Evolutionary conservation across 2,888 invertebrate genomes (phyloP).

Genomic region (Diarsia brunnea): DNA sequence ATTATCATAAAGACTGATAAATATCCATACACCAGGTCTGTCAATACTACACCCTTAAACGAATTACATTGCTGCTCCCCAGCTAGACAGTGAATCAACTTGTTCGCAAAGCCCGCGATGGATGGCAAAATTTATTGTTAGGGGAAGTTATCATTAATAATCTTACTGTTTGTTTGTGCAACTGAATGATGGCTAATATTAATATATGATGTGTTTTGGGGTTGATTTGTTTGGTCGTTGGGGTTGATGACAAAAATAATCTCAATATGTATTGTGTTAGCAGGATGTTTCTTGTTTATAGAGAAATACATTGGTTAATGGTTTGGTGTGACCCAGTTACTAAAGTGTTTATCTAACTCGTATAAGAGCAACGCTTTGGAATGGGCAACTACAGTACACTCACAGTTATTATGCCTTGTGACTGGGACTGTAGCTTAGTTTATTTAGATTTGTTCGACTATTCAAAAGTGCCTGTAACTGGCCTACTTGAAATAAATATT

Average conservation of each 20-base stretch:
- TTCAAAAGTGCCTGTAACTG: too few relatives aligned
- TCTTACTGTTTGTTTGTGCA: constrained; percentile 54
- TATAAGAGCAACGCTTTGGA: too few relatives aligned
- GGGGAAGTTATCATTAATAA: constrained; percentile 56
- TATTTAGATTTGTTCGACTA: too few relatives aligned
- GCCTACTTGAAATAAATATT: too few relatives aligned
- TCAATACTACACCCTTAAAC: constrained; percentile 64
- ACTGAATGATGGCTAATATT: constrained; percentile 56
- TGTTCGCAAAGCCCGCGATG: constrained; percentile 58
- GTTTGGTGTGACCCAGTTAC: constrained; percentile 14
- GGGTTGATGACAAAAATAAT: constrained; percentile 33
- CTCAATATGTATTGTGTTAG: constrained; percentile 17
- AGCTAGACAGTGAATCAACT: constrained; percentile 33
- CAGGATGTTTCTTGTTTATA: neutral
- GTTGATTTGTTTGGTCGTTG: constrained; percentile 25
- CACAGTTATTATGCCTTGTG: too few relatives aligned
- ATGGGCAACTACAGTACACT: too few relatives aligned
- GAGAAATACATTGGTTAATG: too few relatives aligned
- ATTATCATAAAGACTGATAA: constrained; percentile 83
- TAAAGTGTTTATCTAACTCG: neutral
- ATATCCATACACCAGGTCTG: constrained; percentile 76
- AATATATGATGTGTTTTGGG: constrained; percentile 60
- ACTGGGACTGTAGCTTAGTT: too few relatives aligned
- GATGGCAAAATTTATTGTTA: constrained; percentile 51
- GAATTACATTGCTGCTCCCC: constrained; percentile 58